Evolutionary conservation across 2,888 invertebrate genomes (phyloP).

Genomic region (Vannuccia rotundouncinata): DNA sequence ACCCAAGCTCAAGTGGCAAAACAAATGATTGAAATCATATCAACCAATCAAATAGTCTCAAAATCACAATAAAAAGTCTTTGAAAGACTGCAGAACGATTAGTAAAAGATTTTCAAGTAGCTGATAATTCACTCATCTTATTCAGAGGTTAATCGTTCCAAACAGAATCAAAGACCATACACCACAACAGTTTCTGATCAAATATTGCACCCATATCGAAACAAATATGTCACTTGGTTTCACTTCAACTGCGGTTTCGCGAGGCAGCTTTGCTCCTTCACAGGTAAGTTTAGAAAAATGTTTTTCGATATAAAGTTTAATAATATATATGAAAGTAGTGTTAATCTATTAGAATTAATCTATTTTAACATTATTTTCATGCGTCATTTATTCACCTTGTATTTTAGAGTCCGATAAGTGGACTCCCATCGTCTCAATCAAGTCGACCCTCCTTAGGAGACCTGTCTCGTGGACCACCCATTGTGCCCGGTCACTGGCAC

Average conservation of each 20-base stretch:
- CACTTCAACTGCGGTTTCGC: background rate
- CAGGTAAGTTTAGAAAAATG: constrained; percentile 13
- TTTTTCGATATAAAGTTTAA: too few relatives aligned
- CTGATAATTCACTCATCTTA: too few relatives aligned
- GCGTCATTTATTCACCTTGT: too few relatives aligned
- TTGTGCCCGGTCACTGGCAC: constrained; percentile 12
- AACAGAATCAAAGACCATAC: too few relatives aligned
- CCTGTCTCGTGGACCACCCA: background rate
- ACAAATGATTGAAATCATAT: background rate
- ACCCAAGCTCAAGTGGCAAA: too few relatives aligned
- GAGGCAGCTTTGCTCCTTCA: background rate
- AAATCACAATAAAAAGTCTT: background rate
- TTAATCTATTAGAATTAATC: too few relatives aligned
- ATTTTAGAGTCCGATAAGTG: background rate
- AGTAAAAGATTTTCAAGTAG: background rate
- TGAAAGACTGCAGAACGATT: background rate
- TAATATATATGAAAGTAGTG: too few relatives aligned
- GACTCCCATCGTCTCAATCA: background rate
- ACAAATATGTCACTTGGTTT: constrained; percentile 6
- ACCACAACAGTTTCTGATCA: too few relatives aligned
- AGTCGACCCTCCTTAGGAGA: background rate
- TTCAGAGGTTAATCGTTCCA: too few relatives aligned
- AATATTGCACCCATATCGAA: too few relatives aligned
- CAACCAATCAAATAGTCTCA: background rate
- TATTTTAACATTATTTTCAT: too few relatives aligned